A percentile compares a stretch with the other conserved stretches of the same genome.
Evolutionary conservation across 2,797 vertebrate species (phyloP).

Genomic region (Amphiprion clarkii): DNA sequence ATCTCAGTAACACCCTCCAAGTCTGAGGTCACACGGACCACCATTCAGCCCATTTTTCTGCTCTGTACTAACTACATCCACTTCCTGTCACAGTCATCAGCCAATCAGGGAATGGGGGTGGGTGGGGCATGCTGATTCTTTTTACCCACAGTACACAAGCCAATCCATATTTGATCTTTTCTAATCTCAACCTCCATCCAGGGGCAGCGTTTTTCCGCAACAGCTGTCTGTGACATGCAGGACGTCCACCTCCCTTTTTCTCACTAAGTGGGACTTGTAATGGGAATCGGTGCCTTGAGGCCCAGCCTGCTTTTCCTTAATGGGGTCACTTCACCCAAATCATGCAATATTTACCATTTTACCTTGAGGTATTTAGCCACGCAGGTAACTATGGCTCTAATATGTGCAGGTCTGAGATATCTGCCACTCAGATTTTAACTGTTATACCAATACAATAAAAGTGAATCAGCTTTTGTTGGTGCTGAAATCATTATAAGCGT

Average conservation of each 20-base stretch:
- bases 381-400: conserved; percentile 3
- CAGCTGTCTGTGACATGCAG: conserved; percentile 38
- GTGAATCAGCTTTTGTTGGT: not conserved
- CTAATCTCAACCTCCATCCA: conserved; percentile 29
- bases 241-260: conserved; percentile 26
- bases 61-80: conserved; percentile 46
- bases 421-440: not conserved
- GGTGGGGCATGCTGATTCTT: conserved; percentile 23
- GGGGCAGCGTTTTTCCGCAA: conserved; percentile 23
- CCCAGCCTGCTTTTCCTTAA: conserved; percentile 59
- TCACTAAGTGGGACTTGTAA: conserved; percentile 59
- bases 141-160: conserved; percentile 31
- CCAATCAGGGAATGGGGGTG: conserved; percentile 34
- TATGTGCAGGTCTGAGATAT: not conserved
- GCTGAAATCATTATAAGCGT: not conserved
- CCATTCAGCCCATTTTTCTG: conserved; percentile 48
- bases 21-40: conserved; percentile 53
- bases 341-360: not conserved
- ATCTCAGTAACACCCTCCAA: conserved; percentile 44
- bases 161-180: conserved; percentile 14
- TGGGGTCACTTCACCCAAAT: conserved; percentile 53
- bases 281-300: conserved; percentile 61
- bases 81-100: conserved; percentile 60
- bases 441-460: not conserved
- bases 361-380: not conserved